A percentile compares a stretch with the other conserved stretches of the same genome.
Evolutionary conservation across 1,140 invertebrate genomes (phyloP).

Genomic region (Ooceraea biroi): DNA sequence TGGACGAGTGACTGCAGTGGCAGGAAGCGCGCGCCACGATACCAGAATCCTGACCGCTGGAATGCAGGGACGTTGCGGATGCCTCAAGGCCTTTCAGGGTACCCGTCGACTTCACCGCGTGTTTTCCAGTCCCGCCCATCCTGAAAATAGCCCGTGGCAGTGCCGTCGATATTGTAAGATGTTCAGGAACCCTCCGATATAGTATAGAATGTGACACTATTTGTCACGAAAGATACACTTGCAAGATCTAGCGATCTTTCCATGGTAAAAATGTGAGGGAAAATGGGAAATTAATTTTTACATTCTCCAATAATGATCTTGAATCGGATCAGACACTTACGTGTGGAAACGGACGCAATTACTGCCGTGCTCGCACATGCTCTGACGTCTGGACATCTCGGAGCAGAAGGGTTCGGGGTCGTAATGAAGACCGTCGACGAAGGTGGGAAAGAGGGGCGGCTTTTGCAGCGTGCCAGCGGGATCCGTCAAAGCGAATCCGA

Average conservation of each 20-base stretch:
- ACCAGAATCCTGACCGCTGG: constrained; percentile 92
- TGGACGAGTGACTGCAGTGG: constrained; percentile 89
- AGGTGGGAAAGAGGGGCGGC: constrained; percentile 79
- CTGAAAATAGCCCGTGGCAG: constrained; percentile 63
- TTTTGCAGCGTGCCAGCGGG: constrained; percentile 78
- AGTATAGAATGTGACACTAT: background rate
- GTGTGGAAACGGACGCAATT: constrained; percentile 80
- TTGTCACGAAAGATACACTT: no score
- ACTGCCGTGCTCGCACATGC: constrained; percentile 78
- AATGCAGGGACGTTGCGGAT: constrained; percentile 91
- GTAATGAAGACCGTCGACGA: constrained; percentile 79
- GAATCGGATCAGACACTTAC: constrained; percentile 66
- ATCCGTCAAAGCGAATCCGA: constrained; percentile 80
- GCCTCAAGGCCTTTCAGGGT: constrained; percentile 86
- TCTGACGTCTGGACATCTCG: constrained; percentile 75
- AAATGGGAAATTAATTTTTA: no score
- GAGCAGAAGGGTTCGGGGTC: constrained; percentile 79
- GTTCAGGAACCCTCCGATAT: constrained; percentile 63
- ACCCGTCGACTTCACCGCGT: constrained; percentile 68
- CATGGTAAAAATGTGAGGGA: no score
- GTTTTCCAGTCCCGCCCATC: constrained; percentile 71
- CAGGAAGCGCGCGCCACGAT: constrained; percentile 87
- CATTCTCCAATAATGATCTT: background rate
- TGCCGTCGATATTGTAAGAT: constrained; percentile 51
- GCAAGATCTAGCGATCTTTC: no score